Conservation (phyloP, 2,113 vertebrate species). For the Charadrius vociferus region DNA sequence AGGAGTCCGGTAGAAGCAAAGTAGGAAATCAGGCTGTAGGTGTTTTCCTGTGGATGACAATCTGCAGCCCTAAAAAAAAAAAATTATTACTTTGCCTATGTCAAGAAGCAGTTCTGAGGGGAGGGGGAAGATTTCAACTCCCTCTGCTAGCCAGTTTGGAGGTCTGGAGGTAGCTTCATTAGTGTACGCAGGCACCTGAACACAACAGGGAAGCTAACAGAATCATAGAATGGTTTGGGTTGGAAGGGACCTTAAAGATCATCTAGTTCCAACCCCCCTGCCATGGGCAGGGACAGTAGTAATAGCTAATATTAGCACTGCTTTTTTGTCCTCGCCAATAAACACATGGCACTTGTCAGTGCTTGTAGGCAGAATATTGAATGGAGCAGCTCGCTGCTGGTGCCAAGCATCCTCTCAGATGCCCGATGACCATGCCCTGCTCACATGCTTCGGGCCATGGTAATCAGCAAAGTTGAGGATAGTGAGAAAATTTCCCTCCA, state of each 20-base stretch:
- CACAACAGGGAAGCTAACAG: background rate
- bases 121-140: background rate
- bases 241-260: background rate
- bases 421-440: background rate
- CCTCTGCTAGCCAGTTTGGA: background rate
- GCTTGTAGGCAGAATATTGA: background rate
- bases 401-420: background rate
- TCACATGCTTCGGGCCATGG: rapidly evolving
- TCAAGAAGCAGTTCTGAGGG: background rate
- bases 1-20: background rate
- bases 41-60: background rate
- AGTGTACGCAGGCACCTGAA: background rate
- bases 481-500: background rate
- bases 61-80: background rate
- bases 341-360: background rate
- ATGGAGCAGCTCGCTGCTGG: background rate
- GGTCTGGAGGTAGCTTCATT: background rate
- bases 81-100: background rate
- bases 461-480: background rate
- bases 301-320: background rate
- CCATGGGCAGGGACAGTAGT: background rate
- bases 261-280: background rate
- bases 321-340: background rate
- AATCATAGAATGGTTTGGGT: background rate
- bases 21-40: background rate